Evolutionary conservation across 2,113 vertebrate genomes (phyloP).

Genomic region (Globicephala melas): DNA sequence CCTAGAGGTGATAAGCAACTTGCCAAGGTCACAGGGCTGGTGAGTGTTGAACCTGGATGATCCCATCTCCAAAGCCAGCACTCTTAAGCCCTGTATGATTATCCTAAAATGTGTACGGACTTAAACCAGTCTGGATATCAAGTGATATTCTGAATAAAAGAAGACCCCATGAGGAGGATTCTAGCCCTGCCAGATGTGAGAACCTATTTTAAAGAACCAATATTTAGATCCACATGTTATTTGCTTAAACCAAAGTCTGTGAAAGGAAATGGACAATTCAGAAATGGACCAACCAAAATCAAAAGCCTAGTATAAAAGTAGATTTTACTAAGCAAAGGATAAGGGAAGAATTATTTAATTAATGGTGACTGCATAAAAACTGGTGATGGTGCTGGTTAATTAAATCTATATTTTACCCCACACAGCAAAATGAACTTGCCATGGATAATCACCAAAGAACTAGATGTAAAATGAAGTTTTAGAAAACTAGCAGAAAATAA

Average conservation of each 20-base stretch:
- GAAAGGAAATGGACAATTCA: conserved; percentile 34
- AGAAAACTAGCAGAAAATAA: conserved; percentile 17
- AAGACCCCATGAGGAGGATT: neutral
- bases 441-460: neutral
- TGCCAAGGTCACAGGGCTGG: neutral
- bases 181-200: neutral
- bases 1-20: neutral
- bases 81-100: neutral
- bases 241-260: conserved; percentile 29
- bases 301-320: conserved; percentile 14
- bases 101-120: neutral
- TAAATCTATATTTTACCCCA: conserved; percentile 38
- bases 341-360: conserved; percentile 32
- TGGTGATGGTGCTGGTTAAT: neutral
- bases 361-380: neutral
- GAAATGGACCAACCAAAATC: neutral
- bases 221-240: conserved; percentile 28
- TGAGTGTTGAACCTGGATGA: neutral
- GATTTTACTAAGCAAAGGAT: conserved; percentile 1
- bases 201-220: conserved; percentile 17
- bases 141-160: neutral
- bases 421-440: conserved; percentile 29
- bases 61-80: neutral
- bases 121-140: neutral
- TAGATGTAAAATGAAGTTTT: conserved; percentile 10